Percentiles rank a stretch among this genome's conserved stretches.
Evolutionary conservation across 2,113 vertebrate species (phyloP).

Genomic region (Nothocercus nigrocapillus): DNA sequence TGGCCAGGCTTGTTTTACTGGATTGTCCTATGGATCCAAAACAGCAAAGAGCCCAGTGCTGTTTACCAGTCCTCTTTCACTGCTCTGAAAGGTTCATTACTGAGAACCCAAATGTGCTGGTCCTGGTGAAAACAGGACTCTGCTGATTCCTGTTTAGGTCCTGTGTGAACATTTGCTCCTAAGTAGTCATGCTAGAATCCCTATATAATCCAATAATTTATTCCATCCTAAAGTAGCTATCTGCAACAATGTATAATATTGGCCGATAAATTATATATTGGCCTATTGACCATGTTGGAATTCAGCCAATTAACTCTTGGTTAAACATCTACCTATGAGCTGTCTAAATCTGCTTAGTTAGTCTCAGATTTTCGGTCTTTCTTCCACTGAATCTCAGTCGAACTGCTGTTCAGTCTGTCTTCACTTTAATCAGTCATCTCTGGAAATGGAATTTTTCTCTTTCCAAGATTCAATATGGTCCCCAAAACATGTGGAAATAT

Average conservation of each 20-base stretch:
- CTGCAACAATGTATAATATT: not conserved
- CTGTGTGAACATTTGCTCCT: not conserved
- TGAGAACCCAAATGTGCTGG: not conserved
- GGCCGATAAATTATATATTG: too few relatives aligned
- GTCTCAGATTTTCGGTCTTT: not conserved
- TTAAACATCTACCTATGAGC: not conserved
- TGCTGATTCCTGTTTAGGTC: not conserved
- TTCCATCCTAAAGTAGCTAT: not conserved
- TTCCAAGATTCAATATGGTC: not conserved
- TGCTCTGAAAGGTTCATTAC: not conserved
- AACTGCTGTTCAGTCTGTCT: not conserved
- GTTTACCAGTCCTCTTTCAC: not conserved
- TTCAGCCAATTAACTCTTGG: not conserved
- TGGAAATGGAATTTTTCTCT: not conserved
- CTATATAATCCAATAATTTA: not conserved
- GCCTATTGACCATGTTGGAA: not conserved
- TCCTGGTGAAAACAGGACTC: not conserved
- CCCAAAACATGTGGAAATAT: not conserved
- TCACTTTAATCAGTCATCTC: not conserved
- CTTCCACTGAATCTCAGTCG: not conserved
- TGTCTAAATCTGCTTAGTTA: not conserved
- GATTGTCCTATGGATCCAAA: not conserved
- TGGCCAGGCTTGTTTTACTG: not conserved
- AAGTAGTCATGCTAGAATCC: not conserved
- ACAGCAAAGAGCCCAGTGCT: not conserved